Evolutionary conservation across 2,888 invertebrate species (phyloP).

Genomic region (Microplitis manilae): DNA sequence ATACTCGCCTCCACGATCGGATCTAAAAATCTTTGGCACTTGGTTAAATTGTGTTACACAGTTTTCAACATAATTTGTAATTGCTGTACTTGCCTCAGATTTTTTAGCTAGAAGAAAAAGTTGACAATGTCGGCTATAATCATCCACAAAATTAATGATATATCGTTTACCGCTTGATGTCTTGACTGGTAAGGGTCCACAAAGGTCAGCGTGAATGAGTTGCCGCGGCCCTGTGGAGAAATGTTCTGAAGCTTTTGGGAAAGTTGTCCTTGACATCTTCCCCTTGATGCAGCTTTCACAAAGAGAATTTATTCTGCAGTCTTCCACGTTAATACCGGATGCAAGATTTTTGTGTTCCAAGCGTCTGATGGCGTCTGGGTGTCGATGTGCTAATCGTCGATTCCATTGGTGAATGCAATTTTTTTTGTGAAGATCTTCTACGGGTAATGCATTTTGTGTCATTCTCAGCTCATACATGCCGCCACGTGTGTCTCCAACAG

Average conservation of each 20-base stretch:
- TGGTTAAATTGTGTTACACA: conserved; percentile 34
- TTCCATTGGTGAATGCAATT: neutral
- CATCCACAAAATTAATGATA: conserved; percentile 60
- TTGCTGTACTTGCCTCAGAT: neutral
- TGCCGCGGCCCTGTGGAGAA: too few species aligned
- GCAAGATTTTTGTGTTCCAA: neutral
- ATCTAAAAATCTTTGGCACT: conserved; percentile 47
- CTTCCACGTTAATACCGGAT: neutral
- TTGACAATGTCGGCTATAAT: conserved; percentile 52
- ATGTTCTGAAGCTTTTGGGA: conserved; percentile 49
- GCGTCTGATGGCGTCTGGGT: neutral
- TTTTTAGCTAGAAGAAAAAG: neutral
- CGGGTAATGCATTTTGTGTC: neutral
- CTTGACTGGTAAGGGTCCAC: conserved; percentile 58
- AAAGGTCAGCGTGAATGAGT: conserved; percentile 58
- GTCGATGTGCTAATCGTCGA: neutral
- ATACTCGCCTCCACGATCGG: conserved; percentile 57
- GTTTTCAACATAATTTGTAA: too few species aligned
- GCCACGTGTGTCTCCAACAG: neutral
- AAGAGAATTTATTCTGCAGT: neutral
- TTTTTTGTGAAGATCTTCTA: neutral
- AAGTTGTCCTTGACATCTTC: conserved; percentile 52
- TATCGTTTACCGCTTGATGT: conserved; percentile 56
- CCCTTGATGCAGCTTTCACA: conserved; percentile 53
- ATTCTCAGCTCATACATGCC: neutral